Base-by-base conservation (phyloP, 23 tunicate genomes). In the Diplosoma virens region DNA sequence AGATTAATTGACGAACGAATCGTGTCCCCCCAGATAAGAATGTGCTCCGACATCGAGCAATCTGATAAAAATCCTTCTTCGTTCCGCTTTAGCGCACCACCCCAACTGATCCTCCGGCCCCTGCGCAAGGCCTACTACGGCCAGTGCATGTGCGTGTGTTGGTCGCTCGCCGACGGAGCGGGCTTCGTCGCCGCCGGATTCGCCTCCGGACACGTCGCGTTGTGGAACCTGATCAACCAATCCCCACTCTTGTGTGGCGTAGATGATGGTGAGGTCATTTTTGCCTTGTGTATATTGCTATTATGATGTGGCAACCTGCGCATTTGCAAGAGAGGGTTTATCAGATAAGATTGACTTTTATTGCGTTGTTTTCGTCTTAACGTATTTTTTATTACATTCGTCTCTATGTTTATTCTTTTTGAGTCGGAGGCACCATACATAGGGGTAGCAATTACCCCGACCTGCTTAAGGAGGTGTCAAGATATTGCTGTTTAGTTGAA, bases 181-280 rank as follows among this genome's bases (percentile, higher is more conserved):
- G 31, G 48, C 50, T 27, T 83, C 36, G 32, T 92, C 25, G 87
- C 74, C 6, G 97, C 83, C 1, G 97, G 97, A 21, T 92, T 77
- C 47, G 90, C 92, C 1, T 64, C 81, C 21, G 97, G 97, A 1
- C 75, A 80, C 27, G 77, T 92, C 25, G 87, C 84, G 2, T 23
- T 92, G 32, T 92, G 91, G 92, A 80, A 85, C 56, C 9, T 92
- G 21, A 52, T 25, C 3, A 20, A 76, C 3, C 68, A 56, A 21
- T 92, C 97, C 17, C 48, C 45, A n/a, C 46, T 92, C 25, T 23
- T 79, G 16, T 29, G 65, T 0, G 25, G 56, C 17, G 41, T 47
- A 11, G 75, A 46, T 23, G 78, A 75, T 2, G 65, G 81, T 75
- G 18, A 67, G 84, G 61, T 45, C 16, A 9, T 45, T 16, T 9